Evolutionary conservation across 2,888 invertebrate species (phyloP).

Genomic region (Napeogenes inachia): DNA sequence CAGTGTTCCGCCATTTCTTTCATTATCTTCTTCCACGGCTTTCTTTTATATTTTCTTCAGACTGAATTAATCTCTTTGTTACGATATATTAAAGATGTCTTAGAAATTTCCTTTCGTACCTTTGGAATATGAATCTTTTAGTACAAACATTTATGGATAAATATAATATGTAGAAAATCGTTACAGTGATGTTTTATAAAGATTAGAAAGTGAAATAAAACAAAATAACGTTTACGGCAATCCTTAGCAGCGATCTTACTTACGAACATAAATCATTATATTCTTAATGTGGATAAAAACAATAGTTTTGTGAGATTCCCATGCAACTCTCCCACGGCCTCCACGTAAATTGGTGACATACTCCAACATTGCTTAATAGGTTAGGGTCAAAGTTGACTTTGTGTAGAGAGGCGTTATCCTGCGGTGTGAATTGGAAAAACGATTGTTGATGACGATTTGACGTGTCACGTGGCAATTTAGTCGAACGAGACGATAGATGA

Average conservation of each 20-base stretch:
- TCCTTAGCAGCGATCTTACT: slow-evolving; percentile 25
- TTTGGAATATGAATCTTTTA: background rate
- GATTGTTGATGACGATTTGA: background rate
- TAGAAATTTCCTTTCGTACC: slow-evolving; percentile 1
- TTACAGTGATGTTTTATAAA: background rate
- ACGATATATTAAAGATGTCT: background rate
- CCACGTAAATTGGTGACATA: slow-evolving; percentile 35
- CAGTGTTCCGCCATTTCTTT: background rate
- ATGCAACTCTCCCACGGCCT: slow-evolving; percentile 39
- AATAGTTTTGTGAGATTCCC: slow-evolving; percentile 35
- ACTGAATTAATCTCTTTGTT: slow-evolving; percentile 4
- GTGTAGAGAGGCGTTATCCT: slow-evolving; percentile 7
- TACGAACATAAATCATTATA: slow-evolving; percentile 29
- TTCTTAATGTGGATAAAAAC: slow-evolving; percentile 30
- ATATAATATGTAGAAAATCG: too few relatives aligned
- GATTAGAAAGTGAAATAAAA: slow-evolving; percentile 1
- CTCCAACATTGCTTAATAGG: slow-evolving; percentile 34
- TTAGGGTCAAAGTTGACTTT: slow-evolving; percentile 35
- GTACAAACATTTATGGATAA: too few relatives aligned
- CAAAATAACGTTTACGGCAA: slow-evolving; percentile 12
- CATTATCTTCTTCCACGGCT: background rate
- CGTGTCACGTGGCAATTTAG: slow-evolving; percentile 5
- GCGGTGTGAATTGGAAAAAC: slow-evolving; percentile 7
- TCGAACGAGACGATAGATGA: background rate
- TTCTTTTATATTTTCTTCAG: background rate